These are phyloP conservation scores for Drosophila nigricruria DNA, from an alignment of 2,888 invertebrate species.

Conservation along the genomic window DNA sequence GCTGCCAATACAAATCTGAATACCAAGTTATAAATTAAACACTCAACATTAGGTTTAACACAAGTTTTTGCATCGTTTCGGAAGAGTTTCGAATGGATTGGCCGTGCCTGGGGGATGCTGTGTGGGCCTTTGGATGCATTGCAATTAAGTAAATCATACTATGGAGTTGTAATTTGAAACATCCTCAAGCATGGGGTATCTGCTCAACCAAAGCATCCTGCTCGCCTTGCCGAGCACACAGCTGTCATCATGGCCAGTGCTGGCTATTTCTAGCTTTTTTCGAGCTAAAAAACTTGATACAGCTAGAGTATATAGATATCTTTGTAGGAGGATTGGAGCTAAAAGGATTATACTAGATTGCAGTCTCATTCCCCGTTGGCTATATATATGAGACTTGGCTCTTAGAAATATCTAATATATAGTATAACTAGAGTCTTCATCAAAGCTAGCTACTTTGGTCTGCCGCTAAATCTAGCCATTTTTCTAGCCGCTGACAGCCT, in stretches of 20 bases:
- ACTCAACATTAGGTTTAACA: slow-evolving; percentile 2
- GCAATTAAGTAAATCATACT: slow-evolving; percentile 72
- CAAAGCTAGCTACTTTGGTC: too few relatives aligned
- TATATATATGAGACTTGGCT: too few relatives aligned
- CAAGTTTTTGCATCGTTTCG: background rate
- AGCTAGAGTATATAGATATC: background rate
- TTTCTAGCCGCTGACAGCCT: background rate
- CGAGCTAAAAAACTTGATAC: background rate
- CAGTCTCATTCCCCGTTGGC: too few relatives aligned
- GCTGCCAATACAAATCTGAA: slow-evolving; percentile 10
- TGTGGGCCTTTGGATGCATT: background rate
- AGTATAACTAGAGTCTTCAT: too few relatives aligned
- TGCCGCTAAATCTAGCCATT: background rate
- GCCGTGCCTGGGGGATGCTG: background rate
- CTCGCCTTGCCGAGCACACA: slow-evolving; percentile 8
- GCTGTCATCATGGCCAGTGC: background rate
- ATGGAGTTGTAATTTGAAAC: slow-evolving; percentile 67
- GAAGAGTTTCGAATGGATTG: background rate
- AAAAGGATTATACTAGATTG: too few relatives aligned
- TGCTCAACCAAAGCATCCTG: slow-evolving; percentile 34
- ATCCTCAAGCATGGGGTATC: slow-evolving; percentile 41
- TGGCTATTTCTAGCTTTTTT: background rate
- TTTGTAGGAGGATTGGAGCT: too few relatives aligned
- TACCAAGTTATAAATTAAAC: slow-evolving; percentile 15
- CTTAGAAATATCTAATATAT: background rate